These are phyloP conservation scores for Dreissena rostriformis DNA, from an alignment of 1,140 invertebrate species.

Conservation along the genomic window DNA sequence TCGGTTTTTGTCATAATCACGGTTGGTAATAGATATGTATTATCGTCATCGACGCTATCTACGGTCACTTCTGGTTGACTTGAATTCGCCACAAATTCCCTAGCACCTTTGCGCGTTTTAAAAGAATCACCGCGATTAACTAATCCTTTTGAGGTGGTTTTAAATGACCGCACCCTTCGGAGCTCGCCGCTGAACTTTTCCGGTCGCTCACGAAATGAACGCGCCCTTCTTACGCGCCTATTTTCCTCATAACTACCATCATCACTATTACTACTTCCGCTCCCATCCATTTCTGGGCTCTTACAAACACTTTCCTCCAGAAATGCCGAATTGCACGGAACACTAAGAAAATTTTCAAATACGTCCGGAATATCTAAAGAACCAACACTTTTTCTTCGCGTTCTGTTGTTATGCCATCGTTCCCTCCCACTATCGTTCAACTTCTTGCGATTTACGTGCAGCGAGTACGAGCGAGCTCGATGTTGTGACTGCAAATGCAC, in stretches of 20 bases:
- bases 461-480: neutral
- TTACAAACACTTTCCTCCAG: neutral
- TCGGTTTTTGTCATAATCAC: slow-evolving; percentile 9
- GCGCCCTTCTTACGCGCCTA: slow-evolving; percentile 11
- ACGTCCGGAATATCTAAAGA: neutral
- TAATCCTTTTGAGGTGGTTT: slow-evolving; percentile 91
- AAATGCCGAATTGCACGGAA: neutral
- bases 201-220: slow-evolving; percentile 23
- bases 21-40: slow-evolving; percentile 10
- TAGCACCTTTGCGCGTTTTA: slow-evolving; percentile 44
- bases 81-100: neutral
- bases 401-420: neutral
- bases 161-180: slow-evolving; percentile 90
- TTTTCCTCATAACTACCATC: neutral
- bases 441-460: neutral
- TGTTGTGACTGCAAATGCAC: neutral
- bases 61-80: too few relatives aligned
- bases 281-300: neutral
- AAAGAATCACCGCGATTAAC: slow-evolving; percentile 96
- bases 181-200: slow-evolving; percentile 34
- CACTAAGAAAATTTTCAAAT: neutral
- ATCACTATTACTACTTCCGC: neutral
- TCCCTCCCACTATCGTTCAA: neutral
- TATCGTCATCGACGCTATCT: neutral
- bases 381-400: neutral